phyloP scores from a whole-genome alignment of 2,888 invertebrate genomes.

The Dicyrtoma fusca region DNA sequence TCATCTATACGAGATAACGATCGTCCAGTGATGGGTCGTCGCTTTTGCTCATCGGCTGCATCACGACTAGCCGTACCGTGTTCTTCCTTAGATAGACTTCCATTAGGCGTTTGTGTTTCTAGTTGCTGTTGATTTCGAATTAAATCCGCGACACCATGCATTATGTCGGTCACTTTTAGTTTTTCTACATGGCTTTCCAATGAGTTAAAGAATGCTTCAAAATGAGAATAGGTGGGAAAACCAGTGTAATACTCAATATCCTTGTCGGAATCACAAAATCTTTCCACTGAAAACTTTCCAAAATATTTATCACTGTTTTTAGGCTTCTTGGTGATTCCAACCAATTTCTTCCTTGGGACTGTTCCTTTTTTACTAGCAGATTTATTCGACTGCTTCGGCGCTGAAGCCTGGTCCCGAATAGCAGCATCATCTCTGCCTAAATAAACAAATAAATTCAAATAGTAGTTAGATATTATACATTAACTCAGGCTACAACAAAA shows the following conservation, averaged over 20 bases:
- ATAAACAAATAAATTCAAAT: neutral
- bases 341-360: conserved; percentile 41
- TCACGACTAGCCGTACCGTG: neutral
- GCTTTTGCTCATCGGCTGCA: conserved; percentile 43
- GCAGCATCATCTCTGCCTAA: neutral
- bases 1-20: conserved; percentile 54
- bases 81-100: neutral
- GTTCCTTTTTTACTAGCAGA: conserved; percentile 19
- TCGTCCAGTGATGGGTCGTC: conserved; percentile 46
- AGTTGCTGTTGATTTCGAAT: conserved; percentile 42
- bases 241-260: conserved; percentile 56
- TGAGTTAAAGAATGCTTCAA: conserved; percentile 53
- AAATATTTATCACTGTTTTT: conserved; percentile 49
- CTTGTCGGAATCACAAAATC: conserved; percentile 51
- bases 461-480: neutral
- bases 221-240: conserved; percentile 49
- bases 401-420: neutral
- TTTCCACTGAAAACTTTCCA: conserved; percentile 52
- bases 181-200: conserved; percentile 51
- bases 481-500: neutral
- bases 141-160: conserved; percentile 51
- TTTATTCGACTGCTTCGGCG: conserved; percentile 7
- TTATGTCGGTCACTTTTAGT: conserved; percentile 52
- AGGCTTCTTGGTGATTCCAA: conserved; percentile 48
- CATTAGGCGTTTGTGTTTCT: conserved; percentile 11